Evolutionary conservation across 2,113 vertebrate genomes (phyloP).

Genomic region (Danionella cerebrum): DNA sequence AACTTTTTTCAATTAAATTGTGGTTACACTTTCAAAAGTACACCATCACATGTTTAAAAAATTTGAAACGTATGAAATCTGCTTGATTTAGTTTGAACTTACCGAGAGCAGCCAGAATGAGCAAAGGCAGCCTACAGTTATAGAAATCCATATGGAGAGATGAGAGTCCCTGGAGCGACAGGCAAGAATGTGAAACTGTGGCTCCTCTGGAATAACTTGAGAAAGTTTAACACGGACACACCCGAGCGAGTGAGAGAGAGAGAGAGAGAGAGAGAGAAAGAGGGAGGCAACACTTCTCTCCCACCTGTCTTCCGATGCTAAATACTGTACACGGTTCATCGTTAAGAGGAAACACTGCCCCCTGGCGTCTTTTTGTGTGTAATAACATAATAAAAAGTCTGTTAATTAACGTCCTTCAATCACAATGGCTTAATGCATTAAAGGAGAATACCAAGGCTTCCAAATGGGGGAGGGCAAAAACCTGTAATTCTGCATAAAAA

Average conservation of each 20-base stretch:
- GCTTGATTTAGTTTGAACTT: neutral
- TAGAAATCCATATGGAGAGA: conserved; percentile 28
- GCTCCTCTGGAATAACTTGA: neutral
- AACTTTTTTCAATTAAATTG: neutral
- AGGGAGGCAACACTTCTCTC: neutral
- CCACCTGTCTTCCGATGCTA: neutral
- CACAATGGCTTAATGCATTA: no score
- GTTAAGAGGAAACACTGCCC: neutral
- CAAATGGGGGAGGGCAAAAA: no score
- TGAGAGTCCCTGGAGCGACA: conserved; percentile 14
- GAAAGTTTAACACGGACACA: conserved; percentile 23
- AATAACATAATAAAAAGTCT: neutral
- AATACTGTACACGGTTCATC: neutral
- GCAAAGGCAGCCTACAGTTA: conserved; percentile 3
- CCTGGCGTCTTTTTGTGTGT: neutral
- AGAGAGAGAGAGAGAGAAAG: no score
- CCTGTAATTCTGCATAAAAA: no score
- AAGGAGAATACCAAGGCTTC: no score
- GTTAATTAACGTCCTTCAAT: no score
- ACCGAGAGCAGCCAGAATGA: conserved; percentile 25
- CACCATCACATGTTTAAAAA: neutral
- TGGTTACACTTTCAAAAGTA: neutral
- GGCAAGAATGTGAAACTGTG: conserved; percentile 2
- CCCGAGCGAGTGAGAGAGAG: no score
- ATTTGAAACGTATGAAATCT: neutral